phyloP scores from a whole-genome alignment of 1,140 invertebrate genomes.

The Hetaerina americana region DNA sequence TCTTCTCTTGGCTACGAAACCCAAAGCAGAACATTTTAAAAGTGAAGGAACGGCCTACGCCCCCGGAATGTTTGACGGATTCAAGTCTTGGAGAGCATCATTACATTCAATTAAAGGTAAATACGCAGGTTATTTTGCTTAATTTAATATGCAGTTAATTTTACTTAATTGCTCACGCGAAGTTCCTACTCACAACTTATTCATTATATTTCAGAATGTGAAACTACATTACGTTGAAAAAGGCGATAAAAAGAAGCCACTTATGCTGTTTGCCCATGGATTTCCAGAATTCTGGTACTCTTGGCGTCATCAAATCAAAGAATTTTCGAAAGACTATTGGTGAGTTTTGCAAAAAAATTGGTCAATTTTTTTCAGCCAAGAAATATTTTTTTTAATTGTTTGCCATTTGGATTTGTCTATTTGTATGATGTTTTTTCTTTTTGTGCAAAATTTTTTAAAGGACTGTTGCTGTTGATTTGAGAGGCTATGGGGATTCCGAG shows the following conservation, averaged over 20 bases:
- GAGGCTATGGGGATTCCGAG: constrained; percentile 55
- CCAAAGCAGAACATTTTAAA: constrained; percentile 62
- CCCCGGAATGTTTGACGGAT: not conserved
- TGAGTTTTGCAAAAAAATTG: constrained; percentile 19
- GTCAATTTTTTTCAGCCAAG: not conserved
- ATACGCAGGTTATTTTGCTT: not conserved
- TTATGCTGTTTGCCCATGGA: constrained; percentile 52
- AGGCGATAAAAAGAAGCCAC: constrained; percentile 41
- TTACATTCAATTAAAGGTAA: not conserved
- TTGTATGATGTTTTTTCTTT: not conserved
- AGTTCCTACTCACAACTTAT: not conserved
- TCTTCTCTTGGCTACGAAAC: too few species aligned
- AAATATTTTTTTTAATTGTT: not conserved
- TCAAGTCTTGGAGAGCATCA: not conserved
- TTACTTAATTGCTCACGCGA: not conserved
- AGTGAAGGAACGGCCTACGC: constrained; percentile 32
- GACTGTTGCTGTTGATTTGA: constrained; percentile 49
- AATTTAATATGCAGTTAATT: not conserved
- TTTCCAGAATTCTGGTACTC: constrained; percentile 59
- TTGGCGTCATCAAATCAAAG: constrained; percentile 46
- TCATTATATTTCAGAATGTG: constrained; percentile 32
- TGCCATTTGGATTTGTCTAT: not conserved
- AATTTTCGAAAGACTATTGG: constrained; percentile 48
- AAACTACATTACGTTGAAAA: constrained; percentile 52
- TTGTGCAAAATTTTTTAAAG: constrained; percentile 28